Evolutionary conservation across 2,113 vertebrate genomes (phyloP).

Genomic region (Hiodon alosoides): DNA sequence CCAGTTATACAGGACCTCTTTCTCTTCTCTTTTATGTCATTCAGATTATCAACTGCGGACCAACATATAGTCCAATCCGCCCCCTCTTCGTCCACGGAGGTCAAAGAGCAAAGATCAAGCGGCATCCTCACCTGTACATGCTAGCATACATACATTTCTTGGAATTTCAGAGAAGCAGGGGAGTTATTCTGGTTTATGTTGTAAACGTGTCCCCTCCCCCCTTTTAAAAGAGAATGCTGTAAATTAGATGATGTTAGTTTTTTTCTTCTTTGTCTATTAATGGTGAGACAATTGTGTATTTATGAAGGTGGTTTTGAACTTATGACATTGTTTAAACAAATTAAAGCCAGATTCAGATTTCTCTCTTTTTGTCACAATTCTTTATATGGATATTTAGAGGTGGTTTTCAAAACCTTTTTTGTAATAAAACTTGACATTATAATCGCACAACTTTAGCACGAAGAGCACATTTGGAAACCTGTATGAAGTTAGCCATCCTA

Average conservation of each 20-base stretch:
- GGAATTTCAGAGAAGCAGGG: constrained; percentile 29
- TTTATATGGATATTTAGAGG: neutral
- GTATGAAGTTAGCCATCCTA: too few relatives aligned
- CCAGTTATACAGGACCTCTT: neutral
- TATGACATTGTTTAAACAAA: neutral
- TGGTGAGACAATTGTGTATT: neutral
- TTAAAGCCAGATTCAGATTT: neutral
- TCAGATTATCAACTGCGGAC: constrained; percentile 70
- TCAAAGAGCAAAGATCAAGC: constrained; percentile 27
- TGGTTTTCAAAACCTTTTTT: too few relatives aligned
- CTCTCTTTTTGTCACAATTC: neutral
- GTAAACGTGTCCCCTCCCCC: neutral
- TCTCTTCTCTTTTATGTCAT: constrained; percentile 12
- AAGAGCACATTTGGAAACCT: too few relatives aligned
- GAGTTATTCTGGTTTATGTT: neutral
- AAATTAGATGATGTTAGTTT: neutral
- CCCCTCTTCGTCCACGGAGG: neutral
- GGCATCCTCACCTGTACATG: constrained; percentile 30
- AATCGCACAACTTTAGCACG: too few relatives aligned
- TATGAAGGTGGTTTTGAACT: neutral
- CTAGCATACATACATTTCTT: constrained; percentile 7
- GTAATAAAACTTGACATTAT: too few relatives aligned
- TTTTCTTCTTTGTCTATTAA: neutral
- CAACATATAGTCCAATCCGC: neutral
- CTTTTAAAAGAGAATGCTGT: neutral